Evolutionary conservation across 2,888 invertebrate genomes (phyloP).

Genomic region (Anoplius nigerrimus): DNA sequence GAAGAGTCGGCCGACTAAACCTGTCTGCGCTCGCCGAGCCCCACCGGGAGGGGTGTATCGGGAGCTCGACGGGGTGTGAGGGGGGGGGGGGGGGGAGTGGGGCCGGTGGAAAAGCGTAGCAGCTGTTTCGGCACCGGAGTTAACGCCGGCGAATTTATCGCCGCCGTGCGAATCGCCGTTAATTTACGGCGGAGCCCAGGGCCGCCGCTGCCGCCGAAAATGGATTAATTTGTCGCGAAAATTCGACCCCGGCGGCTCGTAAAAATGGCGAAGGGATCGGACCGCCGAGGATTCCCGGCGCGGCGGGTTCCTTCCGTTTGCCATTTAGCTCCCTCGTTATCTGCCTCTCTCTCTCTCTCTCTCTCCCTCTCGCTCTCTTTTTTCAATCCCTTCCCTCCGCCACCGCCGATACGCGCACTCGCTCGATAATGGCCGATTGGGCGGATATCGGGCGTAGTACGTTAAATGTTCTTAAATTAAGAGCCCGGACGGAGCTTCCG

Average conservation of each 20-base stretch:
- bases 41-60: not conserved
- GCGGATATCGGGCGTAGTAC: not conserved
- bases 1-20: too few relatives aligned
- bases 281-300: slow-evolving; percentile 23
- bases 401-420: not conserved
- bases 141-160: slow-evolving; percentile 64
- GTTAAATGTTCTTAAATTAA: too few relatives aligned
- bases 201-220: slow-evolving; percentile 41
- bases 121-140: slow-evolving; percentile 46
- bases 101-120: slow-evolving; percentile 4
- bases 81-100: not conserved
- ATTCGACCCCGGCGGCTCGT: slow-evolving; percentile 23
- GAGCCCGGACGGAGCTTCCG: too few relatives aligned
- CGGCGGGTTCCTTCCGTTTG: not conserved
- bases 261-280: not conserved
- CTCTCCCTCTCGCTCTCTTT: not conserved
- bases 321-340: not conserved
- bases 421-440: slow-evolving; percentile 5
- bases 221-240: slow-evolving; percentile 55
- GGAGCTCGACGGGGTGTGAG: too few relatives aligned
- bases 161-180: slow-evolving; percentile 42
- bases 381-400: not conserved
- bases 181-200: slow-evolving; percentile 48
- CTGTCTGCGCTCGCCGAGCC: too few relatives aligned
- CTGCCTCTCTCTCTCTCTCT: not conserved